Evolutionary conservation across 1,140 invertebrate species (phyloP), one percentile per base, ranked within the genome.

Genomic region (Nixonia krombeini): DNA sequence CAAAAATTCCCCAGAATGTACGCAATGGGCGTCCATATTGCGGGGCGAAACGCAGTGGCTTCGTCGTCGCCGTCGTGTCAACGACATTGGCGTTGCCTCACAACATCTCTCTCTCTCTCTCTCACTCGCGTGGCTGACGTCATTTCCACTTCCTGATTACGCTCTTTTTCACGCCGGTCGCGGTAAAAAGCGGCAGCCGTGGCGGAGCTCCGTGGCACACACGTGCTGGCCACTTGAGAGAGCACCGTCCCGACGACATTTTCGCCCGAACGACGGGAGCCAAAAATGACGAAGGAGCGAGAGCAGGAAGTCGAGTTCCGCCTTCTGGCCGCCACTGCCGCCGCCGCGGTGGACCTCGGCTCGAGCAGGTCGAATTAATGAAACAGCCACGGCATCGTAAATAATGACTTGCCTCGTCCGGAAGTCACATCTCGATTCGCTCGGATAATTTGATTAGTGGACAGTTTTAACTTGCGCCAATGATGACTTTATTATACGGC

Each of bases 361-460:
- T 63, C 58, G 66, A 53, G 51, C 65, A 50, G 63, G 49, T 44
- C 44, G 58, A 63, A 63, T 69, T 63, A 46, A 69, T 59, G 58
- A 69, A 63, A 69, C 66, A 63, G 53, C 62, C 57, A 58, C 56
- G 49, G 44, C 38, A 28, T 70, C 66, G 56, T 70, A 70, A 64
- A 70, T 70, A 69, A 69, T 69, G 57, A 63, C 38, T 55, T 58
- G 31, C 17, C 37, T 33, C 42, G 58, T 58, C 53, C 58, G 58
- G 58, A 69, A 69, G 65, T 58, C 49, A 49, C 58, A 29, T 58
- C 62, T 63, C 65, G 65, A 68, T 68, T 68, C 65, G 58, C 65
- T 68, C 59, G 53, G 50, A 63, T 69, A 63, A 69, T 69, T 69
- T 69, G 66, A 69, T 69, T 63, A 63, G 61, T 58, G 44, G 65